Percentiles rank a stretch among this genome's conserved stretches.
Evolutionary conservation across 1,140 invertebrate genomes (phyloP).

Genomic region (Drosophila tani): DNA sequence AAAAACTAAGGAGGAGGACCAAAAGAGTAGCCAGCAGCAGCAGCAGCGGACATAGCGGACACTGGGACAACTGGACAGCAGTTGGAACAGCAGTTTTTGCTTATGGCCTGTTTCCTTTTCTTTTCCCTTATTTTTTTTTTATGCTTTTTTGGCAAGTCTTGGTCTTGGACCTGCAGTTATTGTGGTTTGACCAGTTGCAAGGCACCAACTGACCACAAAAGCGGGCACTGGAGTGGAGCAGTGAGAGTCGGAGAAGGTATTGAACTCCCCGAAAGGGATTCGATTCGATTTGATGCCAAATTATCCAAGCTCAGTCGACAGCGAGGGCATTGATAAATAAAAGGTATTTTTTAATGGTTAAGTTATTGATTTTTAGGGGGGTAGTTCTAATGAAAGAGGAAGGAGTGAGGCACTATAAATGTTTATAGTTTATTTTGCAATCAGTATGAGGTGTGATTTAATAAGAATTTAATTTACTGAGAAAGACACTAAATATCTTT

Average conservation of each 20-base stretch:
- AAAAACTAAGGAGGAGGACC: slow-evolving; percentile 18
- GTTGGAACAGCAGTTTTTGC: slow-evolving; percentile 61
- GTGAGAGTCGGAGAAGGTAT: slow-evolving; percentile 13
- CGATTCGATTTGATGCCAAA: slow-evolving; percentile 15
- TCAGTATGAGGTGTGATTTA: too few species aligned
- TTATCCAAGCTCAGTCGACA: slow-evolving; percentile 5
- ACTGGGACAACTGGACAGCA: slow-evolving; percentile 39
- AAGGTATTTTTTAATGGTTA: neutral
- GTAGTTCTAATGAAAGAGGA: too few species aligned
- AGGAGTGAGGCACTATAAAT: too few species aligned
- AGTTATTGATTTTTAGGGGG: neutral
- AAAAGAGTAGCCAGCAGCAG: slow-evolving; percentile 46
- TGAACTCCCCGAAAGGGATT: slow-evolving; percentile 2
- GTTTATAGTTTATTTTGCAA: too few species aligned
- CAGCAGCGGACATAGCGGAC: slow-evolving; percentile 7
- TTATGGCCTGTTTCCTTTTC: slow-evolving; percentile 49
- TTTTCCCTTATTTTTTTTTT: slow-evolving; percentile 2
- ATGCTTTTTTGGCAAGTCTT: slow-evolving; percentile 45
- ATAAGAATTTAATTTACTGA: too few species aligned
- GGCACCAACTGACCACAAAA: slow-evolving; percentile 32
- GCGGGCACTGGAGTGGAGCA: slow-evolving; percentile 15
- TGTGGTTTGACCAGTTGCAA: slow-evolving; percentile 60
- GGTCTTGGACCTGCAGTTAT: slow-evolving; percentile 51
- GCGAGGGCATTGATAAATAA: slow-evolving; percentile 10
- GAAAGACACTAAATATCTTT: too few species aligned